Evolutionary conservation across 2,888 invertebrate genomes (phyloP).

Genomic region (Thymelicus lineola): DNA sequence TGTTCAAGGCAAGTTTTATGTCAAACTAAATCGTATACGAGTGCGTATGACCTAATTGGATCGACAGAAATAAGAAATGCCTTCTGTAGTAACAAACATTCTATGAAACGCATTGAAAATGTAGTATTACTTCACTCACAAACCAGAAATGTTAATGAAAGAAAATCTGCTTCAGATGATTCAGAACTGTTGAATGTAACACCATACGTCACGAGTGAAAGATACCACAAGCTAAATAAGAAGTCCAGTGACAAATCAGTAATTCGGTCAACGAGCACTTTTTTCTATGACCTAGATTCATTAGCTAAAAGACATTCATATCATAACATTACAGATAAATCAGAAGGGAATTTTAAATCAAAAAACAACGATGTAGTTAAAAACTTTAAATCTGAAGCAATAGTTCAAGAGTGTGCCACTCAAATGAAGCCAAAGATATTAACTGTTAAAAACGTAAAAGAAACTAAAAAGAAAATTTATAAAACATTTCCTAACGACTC

Average conservation of each 20-base stretch:
- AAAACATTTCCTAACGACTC: conserved; percentile 50
- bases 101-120: background rate
- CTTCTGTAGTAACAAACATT: background rate
- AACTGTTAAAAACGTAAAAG: conserved; percentile 53
- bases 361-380: conserved; percentile 48
- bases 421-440: conserved; percentile 57
- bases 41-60: conserved; percentile 52
- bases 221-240: conserved; percentile 58
- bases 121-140: background rate
- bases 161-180: background rate
- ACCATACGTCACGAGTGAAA: conserved; percentile 62
- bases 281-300: conserved; percentile 74
- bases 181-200: conserved; percentile 41
- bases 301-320: conserved; percentile 69
- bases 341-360: conserved; percentile 51
- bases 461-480: conserved; percentile 54
- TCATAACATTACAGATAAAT: conserved; percentile 56
- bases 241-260: conserved; percentile 53
- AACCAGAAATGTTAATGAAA: background rate
- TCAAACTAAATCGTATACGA: conserved; percentile 59
- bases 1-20: conserved; percentile 43
- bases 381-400: conserved; percentile 53
- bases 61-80: background rate
- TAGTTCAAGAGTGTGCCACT: conserved; percentile 68
- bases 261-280: conserved; percentile 64